Percentiles rank a stretch among this genome's conserved stretches.
Evolutionary conservation across 2,888 invertebrate species (phyloP).

Genomic region (Harpagoxenus sublaevis): DNA sequence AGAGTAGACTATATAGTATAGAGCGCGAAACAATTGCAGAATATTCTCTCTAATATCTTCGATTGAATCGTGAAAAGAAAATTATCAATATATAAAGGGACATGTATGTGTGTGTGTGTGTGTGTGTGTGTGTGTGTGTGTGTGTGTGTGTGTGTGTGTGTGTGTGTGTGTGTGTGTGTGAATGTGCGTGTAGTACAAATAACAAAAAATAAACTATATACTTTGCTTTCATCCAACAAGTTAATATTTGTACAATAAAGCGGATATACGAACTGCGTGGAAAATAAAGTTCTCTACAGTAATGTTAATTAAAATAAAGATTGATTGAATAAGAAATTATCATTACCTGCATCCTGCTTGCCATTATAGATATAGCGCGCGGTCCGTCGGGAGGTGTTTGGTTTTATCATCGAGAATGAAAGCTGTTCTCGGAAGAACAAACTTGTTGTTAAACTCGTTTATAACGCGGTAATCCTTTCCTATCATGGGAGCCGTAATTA

Average conservation of each 20-base stretch:
- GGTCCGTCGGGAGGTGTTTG: slow-evolving; percentile 30
- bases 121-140: too few species aligned
- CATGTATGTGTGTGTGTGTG: not conserved
- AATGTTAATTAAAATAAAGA: slow-evolving; percentile 33
- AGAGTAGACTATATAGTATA: not conserved
- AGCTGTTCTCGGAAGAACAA: slow-evolving; percentile 29
- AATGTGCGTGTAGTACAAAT: not conserved
- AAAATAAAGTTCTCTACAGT: not conserved
- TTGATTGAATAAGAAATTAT: slow-evolving; percentile 41
- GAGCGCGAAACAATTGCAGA: not conserved
- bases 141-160: too few species aligned
- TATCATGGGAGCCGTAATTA: slow-evolving; percentile 44
- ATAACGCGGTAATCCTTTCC: slow-evolving; percentile 45
- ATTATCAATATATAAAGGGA: slow-evolving; percentile 2
- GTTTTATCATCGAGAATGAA: slow-evolving; percentile 36
- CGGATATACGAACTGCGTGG: not conserved
- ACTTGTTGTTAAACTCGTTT: slow-evolving; percentile 49
- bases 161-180: too few species aligned
- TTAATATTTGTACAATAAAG: slow-evolving; percentile 2
- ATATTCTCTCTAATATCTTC: slow-evolving; percentile 11
- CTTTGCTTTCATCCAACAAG: not conserved
- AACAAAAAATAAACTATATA: not conserved
- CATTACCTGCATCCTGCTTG: not conserved
- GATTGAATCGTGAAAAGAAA: slow-evolving; percentile 17
- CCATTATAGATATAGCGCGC: slow-evolving; percentile 7